phyloP scores from a whole-genome alignment of 2,888 invertebrate genomes.

The Anaspis maculata region DNA sequence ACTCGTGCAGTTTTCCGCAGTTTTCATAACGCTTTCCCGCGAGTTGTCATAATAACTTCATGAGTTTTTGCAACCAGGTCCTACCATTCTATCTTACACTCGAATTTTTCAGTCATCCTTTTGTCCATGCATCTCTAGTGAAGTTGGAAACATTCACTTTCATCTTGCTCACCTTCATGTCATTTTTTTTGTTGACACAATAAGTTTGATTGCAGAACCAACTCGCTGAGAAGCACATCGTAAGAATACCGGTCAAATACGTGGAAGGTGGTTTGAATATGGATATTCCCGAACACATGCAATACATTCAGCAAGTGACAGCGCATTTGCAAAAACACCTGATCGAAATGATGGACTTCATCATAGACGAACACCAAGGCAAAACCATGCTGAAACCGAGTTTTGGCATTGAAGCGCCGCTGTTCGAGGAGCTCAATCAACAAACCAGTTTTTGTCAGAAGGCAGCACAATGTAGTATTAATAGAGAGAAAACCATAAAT shows the following conservation, averaged over 20 bases:
- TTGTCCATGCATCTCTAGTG: too few species aligned
- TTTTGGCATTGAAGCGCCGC: slow-evolving; percentile 53
- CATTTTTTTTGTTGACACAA: too few species aligned
- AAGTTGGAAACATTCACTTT: too few species aligned
- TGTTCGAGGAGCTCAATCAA: slow-evolving; percentile 62
- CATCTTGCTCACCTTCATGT: too few species aligned
- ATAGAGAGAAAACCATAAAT: slow-evolving; percentile 59
- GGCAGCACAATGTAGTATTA: slow-evolving; percentile 60
- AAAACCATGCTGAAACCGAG: slow-evolving; percentile 51
- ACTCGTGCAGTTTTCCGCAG: too few species aligned
- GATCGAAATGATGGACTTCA: slow-evolving; percentile 57
- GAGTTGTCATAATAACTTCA: too few species aligned
- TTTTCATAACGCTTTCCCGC: too few species aligned
- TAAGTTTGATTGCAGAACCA: slow-evolving; percentile 51
- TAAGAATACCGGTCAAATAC: slow-evolving; percentile 49
- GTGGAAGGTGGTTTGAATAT: slow-evolving; percentile 46
- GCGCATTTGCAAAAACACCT: slow-evolving; percentile 60
- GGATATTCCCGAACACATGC: slow-evolving; percentile 49
- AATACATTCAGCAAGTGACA: slow-evolving; percentile 56
- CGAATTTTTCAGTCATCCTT: too few species aligned
- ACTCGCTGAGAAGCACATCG: slow-evolving; percentile 65
- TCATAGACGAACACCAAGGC: slow-evolving; percentile 58
- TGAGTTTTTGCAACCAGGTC: not conserved
- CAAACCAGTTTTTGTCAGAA: slow-evolving; percentile 66
- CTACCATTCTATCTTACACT: too few species aligned